A percentile compares a stretch with the other conserved stretches of the same genome.
Conservation (phyloP, 2,888 invertebrate genomes). For the Epinotia ramella region DNA sequence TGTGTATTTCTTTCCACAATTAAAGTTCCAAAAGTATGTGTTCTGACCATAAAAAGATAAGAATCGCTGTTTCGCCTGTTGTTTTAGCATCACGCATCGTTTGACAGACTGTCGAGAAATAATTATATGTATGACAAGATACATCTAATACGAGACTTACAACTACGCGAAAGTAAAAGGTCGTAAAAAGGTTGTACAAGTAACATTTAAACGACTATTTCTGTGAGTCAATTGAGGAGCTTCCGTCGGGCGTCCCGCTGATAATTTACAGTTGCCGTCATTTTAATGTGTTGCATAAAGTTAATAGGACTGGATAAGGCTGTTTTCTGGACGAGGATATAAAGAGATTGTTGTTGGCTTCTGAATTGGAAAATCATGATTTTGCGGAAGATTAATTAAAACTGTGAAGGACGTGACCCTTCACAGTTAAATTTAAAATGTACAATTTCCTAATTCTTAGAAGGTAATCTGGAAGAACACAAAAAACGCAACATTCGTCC, state of each 20-base stretch:
- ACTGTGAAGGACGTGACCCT: too few species aligned
- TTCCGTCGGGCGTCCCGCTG: slow-evolving; percentile 31
- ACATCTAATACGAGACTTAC: background rate
- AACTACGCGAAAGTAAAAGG: background rate
- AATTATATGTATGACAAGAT: slow-evolving; percentile 1
- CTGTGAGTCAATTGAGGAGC: background rate
- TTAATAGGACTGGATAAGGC: background rate
- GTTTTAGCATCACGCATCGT: background rate
- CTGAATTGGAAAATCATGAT: background rate
- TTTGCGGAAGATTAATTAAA: background rate
- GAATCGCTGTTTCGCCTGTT: too few species aligned
- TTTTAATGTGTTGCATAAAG: background rate
- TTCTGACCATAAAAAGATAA: too few species aligned
- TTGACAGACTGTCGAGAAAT: background rate
- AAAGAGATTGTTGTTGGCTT: background rate
- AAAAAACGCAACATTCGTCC: background rate
- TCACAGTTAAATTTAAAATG: too few species aligned
- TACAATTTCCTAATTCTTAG: too few species aligned
- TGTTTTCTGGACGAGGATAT: background rate
- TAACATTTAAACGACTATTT: background rate
- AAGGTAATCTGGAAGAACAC: background rate
- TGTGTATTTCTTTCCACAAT: too few species aligned
- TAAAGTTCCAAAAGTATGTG: too few species aligned
- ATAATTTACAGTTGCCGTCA: slow-evolving; percentile 7
- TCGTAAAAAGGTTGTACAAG: background rate